These are phyloP conservation scores for Lethenteron camtschaticum DNA, from an alignment of 2,113 vertebrate genomes.

Conservation along the genomic window DNA sequence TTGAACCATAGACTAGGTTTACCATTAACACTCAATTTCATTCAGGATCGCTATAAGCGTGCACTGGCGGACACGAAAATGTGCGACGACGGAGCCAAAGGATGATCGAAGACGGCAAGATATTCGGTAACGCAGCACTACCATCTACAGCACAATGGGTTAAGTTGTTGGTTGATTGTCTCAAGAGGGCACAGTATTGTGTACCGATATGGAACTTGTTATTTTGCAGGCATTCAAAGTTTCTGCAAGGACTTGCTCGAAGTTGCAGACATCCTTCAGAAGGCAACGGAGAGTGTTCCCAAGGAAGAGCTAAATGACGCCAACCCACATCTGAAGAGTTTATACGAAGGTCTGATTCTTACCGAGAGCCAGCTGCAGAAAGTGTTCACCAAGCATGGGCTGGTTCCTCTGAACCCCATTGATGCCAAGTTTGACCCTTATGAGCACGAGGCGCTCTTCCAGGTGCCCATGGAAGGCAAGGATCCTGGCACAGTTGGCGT, in stretches of 20 bases:
- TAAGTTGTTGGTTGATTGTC: not conserved
- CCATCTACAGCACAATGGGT: not conserved
- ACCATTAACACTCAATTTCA: not conserved
- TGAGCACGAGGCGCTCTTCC: slow-evolving; percentile 79
- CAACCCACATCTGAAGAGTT: slow-evolving; percentile 78
- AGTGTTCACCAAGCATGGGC: slow-evolving; percentile 71
- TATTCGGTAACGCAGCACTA: slow-evolving; percentile 39
- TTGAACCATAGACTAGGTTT: too few relatives aligned
- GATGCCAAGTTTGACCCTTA: slow-evolving; percentile 84
- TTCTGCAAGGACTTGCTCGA: slow-evolving; percentile 94
- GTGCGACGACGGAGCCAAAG: slow-evolving; percentile 64
- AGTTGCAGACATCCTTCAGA: slow-evolving; percentile 82
- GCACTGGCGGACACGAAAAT: slow-evolving; percentile 85
- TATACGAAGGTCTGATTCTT: slow-evolving; percentile 79
- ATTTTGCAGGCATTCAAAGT: slow-evolving; percentile 51
- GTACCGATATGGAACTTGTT: not conserved
- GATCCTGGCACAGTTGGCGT: slow-evolving; percentile 57
- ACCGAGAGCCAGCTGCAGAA: slow-evolving; percentile 80
- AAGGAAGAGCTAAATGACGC: slow-evolving; percentile 45
- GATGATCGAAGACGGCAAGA: slow-evolving; percentile 66
- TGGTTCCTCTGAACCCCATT: slow-evolving; percentile 48
- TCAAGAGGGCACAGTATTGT: not conserved
- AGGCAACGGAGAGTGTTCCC: slow-evolving; percentile 70
- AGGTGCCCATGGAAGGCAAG: slow-evolving; percentile 44
- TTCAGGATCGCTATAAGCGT: slow-evolving; percentile 79